Percentiles rank a stretch among this genome's conserved stretches.
These are phyloP conservation scores for Cyanoderma ruficeps DNA, from an alignment of 2,113 vertebrate genomes.

Conservation along the genomic window DNA sequence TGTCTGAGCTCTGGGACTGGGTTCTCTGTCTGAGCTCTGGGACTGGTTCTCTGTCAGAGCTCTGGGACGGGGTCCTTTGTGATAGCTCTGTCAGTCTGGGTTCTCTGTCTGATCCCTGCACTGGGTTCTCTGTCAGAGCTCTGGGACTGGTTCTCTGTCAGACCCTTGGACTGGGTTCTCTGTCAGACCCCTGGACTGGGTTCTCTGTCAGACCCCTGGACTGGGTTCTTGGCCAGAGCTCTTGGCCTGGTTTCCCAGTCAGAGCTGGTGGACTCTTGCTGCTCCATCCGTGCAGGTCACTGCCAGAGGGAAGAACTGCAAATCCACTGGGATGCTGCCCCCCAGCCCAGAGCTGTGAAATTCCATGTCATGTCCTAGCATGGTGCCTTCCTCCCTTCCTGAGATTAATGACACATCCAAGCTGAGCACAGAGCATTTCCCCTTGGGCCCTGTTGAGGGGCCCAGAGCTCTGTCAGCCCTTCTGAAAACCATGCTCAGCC, in stretches of 20 bases:
- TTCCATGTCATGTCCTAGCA: neutral
- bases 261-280: neutral
- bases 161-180: neutral
- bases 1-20: no score
- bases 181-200: neutral
- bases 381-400: neutral
- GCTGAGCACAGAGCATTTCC: neutral
- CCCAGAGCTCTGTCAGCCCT: neutral
- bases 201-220: neutral
- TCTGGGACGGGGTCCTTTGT: neutral
- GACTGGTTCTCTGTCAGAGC: neutral
- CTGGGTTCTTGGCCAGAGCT: neutral
- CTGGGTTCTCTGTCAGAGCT: no score
- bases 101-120: neutral
- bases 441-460: neutral
- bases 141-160: no score
- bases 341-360: neutral
- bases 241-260: neutral
- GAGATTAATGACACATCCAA: rapidly evolving
- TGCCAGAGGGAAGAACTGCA: neutral
- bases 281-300: neutral
- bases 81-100: no score
- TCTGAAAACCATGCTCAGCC: neutral
- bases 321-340: no score
- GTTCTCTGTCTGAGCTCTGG: neutral